Conservation (phyloP, 2,888 invertebrate genomes). For the Agrotis clavis region DNA sequence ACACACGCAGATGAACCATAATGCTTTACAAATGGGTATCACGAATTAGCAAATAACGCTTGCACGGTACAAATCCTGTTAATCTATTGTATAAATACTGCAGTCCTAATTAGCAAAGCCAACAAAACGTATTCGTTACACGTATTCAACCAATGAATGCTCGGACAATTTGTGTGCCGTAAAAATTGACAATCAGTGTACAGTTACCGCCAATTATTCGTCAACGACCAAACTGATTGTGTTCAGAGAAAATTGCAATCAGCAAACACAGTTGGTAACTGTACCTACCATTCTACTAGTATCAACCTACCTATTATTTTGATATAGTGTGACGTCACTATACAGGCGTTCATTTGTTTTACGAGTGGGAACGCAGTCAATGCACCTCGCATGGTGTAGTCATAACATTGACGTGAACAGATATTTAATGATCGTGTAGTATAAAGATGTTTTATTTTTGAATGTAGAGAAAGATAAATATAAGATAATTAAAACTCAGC, state of each 20-base stretch:
- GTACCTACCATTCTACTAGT: constrained; percentile 9
- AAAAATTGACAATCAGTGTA: constrained; percentile 51
- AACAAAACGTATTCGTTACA: constrained; percentile 33
- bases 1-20: not conserved
- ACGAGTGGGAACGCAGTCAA: constrained; percentile 12
- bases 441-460: constrained; percentile 11
- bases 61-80: constrained; percentile 1
- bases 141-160: constrained; percentile 26
- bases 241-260: constrained; percentile 27
- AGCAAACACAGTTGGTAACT: constrained; percentile 35
- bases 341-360: constrained; percentile 42
- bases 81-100: constrained; percentile 22
- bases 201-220: constrained; percentile 45
- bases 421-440: constrained; percentile 13
- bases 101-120: constrained; percentile 20
- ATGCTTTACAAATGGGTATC: constrained; percentile 2
- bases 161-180: constrained; percentile 27
- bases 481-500: not conserved
- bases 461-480: constrained; percentile 1
- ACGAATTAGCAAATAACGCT: constrained; percentile 12
- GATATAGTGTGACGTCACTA: constrained; percentile 27
- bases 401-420: constrained; percentile 37
- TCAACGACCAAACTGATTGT: constrained; percentile 34
- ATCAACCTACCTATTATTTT: not conserved
- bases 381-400: constrained; percentile 25